These are phyloP conservation scores for Halocynthia aurantium DNA, from an alignment of 23 tunicate species.

Conservation along the genomic window DNA sequence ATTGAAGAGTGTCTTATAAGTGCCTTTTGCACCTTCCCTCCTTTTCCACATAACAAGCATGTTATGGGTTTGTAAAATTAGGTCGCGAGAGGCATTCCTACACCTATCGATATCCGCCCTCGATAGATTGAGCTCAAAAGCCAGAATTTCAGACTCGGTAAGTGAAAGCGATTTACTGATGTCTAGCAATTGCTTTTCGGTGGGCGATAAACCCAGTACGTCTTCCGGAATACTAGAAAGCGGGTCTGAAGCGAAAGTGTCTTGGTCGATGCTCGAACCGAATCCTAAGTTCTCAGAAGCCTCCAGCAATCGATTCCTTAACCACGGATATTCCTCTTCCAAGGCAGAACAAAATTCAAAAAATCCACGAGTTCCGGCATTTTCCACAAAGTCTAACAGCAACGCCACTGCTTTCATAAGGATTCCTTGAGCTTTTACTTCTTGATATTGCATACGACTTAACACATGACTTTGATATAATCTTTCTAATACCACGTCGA, in stretches of 20 bases:
- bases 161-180: slow-evolving; percentile 34
- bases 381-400: slow-evolving; percentile 27
- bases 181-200: slow-evolving; percentile 34
- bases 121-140: slow-evolving; percentile 29
- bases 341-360: slow-evolving; percentile 31
- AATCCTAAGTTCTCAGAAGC: slow-evolving; percentile 4
- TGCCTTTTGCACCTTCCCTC: slow-evolving; percentile 26
- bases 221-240: neutral
- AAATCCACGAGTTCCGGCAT: slow-evolving; percentile 24
- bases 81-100: slow-evolving; percentile 1
- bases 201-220: slow-evolving; percentile 1
- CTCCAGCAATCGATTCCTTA: slow-evolving; percentile 7
- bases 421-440: slow-evolving; percentile 34
- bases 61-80: slow-evolving; percentile 21
- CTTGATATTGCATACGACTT: slow-evolving; percentile 38
- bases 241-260: neutral
- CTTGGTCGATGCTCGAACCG: neutral
- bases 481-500: slow-evolving; percentile 2
- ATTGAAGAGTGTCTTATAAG: slow-evolving; percentile 4
- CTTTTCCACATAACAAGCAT: slow-evolving; percentile 47
- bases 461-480: slow-evolving; percentile 16
- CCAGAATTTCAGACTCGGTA: slow-evolving; percentile 28
- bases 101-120: slow-evolving; percentile 26
- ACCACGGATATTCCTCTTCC: slow-evolving; percentile 45
- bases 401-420: slow-evolving; percentile 23